Evolutionary conservation across 2,797 vertebrate genomes (phyloP), one percentile per base, ranked within the genome.

Genomic region (Carduelis carduelis): DNA sequence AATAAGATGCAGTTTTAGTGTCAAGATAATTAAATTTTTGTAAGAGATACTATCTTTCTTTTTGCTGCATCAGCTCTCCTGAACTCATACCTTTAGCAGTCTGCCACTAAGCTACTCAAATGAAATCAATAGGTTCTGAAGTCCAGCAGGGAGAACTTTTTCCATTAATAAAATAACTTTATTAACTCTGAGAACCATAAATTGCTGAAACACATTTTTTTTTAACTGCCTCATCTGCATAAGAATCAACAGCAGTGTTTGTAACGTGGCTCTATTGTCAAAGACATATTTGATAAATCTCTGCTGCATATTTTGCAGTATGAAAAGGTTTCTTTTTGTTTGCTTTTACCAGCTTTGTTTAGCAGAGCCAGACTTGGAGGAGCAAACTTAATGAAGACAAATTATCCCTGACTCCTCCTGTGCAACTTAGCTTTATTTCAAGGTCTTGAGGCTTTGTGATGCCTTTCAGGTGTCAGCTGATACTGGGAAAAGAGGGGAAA

Each of bases 81-180:
- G 56, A 83, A 78, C 27, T 83, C 76, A 61, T 61, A 93, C 78
- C 61, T 94, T 85, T 87, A 92, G 53, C 64, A 90, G 53, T 52
- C 69, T 93, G 82, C 44, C 68, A 66, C 69, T 63, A 23, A 1
- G 14, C 47, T 87, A 59, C 53, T 37, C 83, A 90, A 28, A 77
- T 83, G 92, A 95, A 96, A 95, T 96, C 95, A 95, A 95, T 96
- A 97, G 39, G 30, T 79, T 85, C 71, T 93, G 70, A 89, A 95
- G 90, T 94, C 76, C 92, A 85, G 71, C 68, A 87, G 7, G 18
- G 32, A 80, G 35, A 79, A n/a, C 4, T 61, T 90, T 90, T 91
- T 53, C 56, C 46, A 81, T 75, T 95, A 89, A 72, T 89, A 82
- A 74, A 83, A 93, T 87, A 87, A 84, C 69, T 87, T 84, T 65